Percentiles rank a stretch among this genome's conserved stretches.
phyloP scores from a whole-genome alignment of 2,888 invertebrate species.

The Galerucella calmariensis region DNA sequence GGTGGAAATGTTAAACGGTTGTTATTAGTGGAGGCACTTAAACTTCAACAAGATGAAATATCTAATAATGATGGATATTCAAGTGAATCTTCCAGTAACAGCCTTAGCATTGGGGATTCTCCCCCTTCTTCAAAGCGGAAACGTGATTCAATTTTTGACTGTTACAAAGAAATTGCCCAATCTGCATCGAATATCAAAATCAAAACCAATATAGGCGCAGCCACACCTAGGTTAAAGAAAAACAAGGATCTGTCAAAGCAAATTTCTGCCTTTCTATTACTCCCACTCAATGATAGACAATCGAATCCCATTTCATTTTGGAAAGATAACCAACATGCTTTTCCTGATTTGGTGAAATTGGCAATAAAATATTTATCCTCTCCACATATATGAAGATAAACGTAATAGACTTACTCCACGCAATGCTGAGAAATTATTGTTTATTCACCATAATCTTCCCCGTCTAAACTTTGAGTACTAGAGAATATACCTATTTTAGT shows the following conservation, averaged over 20 bases:
- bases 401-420: too few species aligned
- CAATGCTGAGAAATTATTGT: too few species aligned
- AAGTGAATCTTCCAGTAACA: slow-evolving; percentile 6
- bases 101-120: background rate
- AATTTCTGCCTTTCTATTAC: slow-evolving; percentile 10
- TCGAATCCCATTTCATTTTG: background rate
- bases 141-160: background rate
- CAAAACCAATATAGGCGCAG: slow-evolving; percentile 10
- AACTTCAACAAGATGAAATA: slow-evolving; percentile 12
- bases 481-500: too few species aligned
- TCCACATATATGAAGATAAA: too few species aligned
- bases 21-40: slow-evolving; percentile 10
- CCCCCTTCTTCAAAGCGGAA: background rate
- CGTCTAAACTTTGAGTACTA: too few species aligned
- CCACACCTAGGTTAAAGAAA: slow-evolving; percentile 14
- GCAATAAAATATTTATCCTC: too few species aligned
- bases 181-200: slow-evolving; percentile 10
- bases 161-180: slow-evolving; percentile 14
- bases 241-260: slow-evolving; percentile 9
- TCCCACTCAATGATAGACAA: slow-evolving; percentile 13
- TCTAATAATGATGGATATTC: slow-evolving; percentile 6
- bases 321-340: too few species aligned
- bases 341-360: too few species aligned
- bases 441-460: too few species aligned
- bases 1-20: background rate